Evolutionary conservation across 1,140 invertebrate species (phyloP).

Genomic region (Drosophila guanche): DNA sequence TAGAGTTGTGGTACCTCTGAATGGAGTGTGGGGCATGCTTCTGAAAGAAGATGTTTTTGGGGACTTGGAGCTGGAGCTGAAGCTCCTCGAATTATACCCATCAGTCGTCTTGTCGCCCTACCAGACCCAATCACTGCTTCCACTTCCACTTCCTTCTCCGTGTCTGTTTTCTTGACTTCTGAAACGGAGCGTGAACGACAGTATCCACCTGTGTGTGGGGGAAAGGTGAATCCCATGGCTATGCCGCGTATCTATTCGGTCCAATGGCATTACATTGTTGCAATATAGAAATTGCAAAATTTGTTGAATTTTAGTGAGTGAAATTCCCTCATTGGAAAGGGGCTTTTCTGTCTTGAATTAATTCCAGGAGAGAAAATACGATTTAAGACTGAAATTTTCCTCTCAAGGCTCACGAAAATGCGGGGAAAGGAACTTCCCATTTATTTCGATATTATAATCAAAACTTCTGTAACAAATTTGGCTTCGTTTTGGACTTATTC

Average conservation of each 20-base stretch:
- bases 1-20: slow-evolving; percentile 11
- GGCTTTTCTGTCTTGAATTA: not conserved
- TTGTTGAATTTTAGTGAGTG: not conserved
- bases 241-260: not conserved
- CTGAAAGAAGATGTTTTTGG: not conserved
- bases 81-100: slow-evolving; percentile 26
- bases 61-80: slow-evolving; percentile 16
- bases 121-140: not conserved
- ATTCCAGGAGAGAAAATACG: slow-evolving; percentile 12
- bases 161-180: slow-evolving; percentile 18
- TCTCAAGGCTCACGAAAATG: too few species aligned
- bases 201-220: too few species aligned
- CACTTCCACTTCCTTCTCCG: not conserved
- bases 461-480: too few species aligned
- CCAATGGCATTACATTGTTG: slow-evolving; percentile 43
- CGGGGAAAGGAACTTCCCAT: too few species aligned
- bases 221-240: slow-evolving; percentile 23
- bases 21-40: too few species aligned
- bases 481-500: too few species aligned
- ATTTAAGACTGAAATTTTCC: slow-evolving; percentile 5
- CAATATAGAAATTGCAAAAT: slow-evolving; percentile 32
- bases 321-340: too few species aligned
- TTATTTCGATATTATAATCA: too few species aligned
- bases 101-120: slow-evolving; percentile 1
- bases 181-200: not conserved